phyloP scores from a whole-genome alignment of 2,797 vertebrate genomes.

The Chloroceryle inda region DNA sequence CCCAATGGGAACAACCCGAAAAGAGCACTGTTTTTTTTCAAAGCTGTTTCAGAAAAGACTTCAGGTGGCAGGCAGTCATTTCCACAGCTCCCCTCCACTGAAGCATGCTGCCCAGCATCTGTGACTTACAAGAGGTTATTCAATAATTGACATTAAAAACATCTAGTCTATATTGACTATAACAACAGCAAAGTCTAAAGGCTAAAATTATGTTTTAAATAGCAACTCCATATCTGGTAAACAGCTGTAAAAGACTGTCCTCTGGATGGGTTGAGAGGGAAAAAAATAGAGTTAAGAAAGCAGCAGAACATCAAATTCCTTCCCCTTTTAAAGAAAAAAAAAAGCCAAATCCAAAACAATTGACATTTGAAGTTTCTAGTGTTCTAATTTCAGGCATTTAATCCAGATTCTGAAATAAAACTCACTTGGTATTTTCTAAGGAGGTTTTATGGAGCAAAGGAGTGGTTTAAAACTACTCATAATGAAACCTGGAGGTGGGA shows the following conservation, averaged over 20 bases:
- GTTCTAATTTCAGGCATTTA: background rate
- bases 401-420: background rate
- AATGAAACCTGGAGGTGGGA: background rate
- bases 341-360: no score
- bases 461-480: background rate
- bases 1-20: background rate
- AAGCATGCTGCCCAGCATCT: background rate
- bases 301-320: background rate
- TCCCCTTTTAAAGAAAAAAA: background rate
- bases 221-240: background rate
- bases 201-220: background rate
- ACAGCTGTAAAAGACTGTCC: background rate
- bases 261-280: background rate
- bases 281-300: background rate
- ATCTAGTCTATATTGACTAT: background rate
- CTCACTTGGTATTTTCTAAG: background rate
- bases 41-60: background rate
- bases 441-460: background rate
- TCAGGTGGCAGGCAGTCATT: background rate
- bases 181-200: background rate
- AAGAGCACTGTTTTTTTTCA: fast-evolving
- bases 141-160: background rate
- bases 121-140: background rate
- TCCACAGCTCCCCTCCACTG: background rate
- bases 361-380: background rate